Evolutionary conservation across 2,797 vertebrate species (phyloP).

Genomic region (Parauchenoglanis ngamensis): DNA sequence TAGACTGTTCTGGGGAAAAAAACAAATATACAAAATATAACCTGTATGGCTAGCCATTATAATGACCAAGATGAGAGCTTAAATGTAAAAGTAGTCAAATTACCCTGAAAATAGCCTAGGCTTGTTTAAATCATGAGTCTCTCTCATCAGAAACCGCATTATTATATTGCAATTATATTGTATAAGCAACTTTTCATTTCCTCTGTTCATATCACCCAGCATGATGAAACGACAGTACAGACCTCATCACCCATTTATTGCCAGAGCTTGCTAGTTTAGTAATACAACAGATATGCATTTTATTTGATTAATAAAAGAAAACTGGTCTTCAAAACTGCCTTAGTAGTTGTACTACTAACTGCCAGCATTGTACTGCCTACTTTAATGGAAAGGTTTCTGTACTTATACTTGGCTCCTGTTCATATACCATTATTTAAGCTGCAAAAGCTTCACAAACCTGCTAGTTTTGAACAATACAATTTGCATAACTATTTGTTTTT

Average conservation of each 20-base stretch:
- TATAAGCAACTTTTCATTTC: not conserved
- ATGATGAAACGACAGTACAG: not conserved
- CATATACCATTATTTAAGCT: not conserved
- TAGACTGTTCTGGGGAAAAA: too few relatives aligned
- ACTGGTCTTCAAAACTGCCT: not conserved
- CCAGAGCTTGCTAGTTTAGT: not conserved
- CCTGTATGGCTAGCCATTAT: too few relatives aligned
- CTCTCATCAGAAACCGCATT: not conserved
- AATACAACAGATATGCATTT: too few relatives aligned
- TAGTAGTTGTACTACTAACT: too few relatives aligned
- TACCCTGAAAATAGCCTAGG: too few relatives aligned
- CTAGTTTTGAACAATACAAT: not conserved
- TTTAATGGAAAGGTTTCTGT: not conserved
- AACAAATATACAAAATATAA: too few relatives aligned
- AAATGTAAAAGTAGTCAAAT: too few relatives aligned
- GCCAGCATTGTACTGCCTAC: not conserved
- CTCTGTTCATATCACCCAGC: too few relatives aligned
- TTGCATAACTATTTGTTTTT: not conserved
- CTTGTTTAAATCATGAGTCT: not conserved
- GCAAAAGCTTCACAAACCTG: not conserved
- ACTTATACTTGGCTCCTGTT: not conserved
- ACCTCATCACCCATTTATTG: not conserved
- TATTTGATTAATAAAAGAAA: not conserved
- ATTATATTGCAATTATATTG: not conserved
- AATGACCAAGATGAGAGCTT: too few relatives aligned